Conservation (phyloP, 2,113 vertebrate species). For the Holacanthus passer region DNA sequence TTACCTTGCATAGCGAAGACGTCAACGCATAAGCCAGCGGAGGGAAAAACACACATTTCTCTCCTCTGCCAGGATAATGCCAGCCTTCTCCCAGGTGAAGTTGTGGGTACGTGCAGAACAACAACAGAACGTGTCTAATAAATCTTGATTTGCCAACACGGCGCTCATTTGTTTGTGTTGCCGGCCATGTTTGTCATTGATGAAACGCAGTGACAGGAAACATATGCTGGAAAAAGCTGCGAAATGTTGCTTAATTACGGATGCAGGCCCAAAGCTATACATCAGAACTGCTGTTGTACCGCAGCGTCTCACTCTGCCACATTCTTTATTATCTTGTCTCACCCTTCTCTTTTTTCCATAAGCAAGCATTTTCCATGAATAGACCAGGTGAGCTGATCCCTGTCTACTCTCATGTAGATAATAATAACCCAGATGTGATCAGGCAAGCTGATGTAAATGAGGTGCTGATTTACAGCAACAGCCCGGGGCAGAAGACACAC, state of each 20-base stretch:
- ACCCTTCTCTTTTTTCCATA: slow-evolving; percentile 10
- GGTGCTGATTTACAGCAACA: slow-evolving; percentile 57
- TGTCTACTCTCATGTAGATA: slow-evolving; percentile 34
- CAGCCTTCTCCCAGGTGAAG: slow-evolving; percentile 48
- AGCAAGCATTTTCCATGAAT: slow-evolving; percentile 39
- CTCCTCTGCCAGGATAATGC: slow-evolving; percentile 1
- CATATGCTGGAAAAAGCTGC: slow-evolving; percentile 66
- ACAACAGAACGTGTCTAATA: slow-evolving; percentile 65
- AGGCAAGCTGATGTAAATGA: slow-evolving; percentile 55
- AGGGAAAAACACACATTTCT: slow-evolving; percentile 33
- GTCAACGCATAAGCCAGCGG: slow-evolving; percentile 10
- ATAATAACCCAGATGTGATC: slow-evolving; percentile 62
- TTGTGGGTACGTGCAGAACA: slow-evolving; percentile 35
- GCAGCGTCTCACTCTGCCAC: slow-evolving; percentile 6
- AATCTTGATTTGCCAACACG: slow-evolving; percentile 75
- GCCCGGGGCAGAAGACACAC: slow-evolving; percentile 39
- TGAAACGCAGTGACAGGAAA: slow-evolving; percentile 71
- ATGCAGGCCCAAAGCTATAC: slow-evolving; percentile 63
- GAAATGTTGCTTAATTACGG: slow-evolving; percentile 78
- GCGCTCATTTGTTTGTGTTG: slow-evolving; percentile 66
- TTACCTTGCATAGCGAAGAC: slow-evolving; percentile 42
- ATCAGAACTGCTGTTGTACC: slow-evolving; percentile 61
- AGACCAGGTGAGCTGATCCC: slow-evolving; percentile 48
- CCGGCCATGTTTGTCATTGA: slow-evolving; percentile 71
- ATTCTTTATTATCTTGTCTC: slow-evolving; percentile 29